Base-by-base conservation (phyloP, 2,888 invertebrate species). In the Bhutanitis thaidina region DNA sequence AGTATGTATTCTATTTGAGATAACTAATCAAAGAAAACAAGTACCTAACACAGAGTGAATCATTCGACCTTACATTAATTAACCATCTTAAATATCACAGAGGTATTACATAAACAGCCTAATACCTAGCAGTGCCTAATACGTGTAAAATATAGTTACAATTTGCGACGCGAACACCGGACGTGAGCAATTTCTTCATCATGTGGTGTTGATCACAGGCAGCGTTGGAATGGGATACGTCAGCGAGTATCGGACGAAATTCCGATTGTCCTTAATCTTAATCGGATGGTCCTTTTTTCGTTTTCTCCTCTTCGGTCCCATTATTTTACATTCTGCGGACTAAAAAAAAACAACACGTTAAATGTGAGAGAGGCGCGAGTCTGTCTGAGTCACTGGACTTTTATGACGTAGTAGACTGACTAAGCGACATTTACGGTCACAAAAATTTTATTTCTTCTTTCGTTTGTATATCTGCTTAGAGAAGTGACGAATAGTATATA, bases 81-180 rank as follows among this genome's bases (percentile, higher is more conserved):
- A 79, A 74, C 71, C 77, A 68, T 73, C 71, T 76, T 80, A 80
- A 77, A 84, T 85, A 85, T 85, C 84, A 85, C 84, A 85, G 85
- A 73, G 71, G 73, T 74, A 77, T 80, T 80, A 80, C 59, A 62
- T 61, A 62, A 61, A 58, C 55, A 59, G 55, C 41, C 57, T 57
- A 58, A 62, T 57, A 63, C 59, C 57, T 61, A 58, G 51, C 55
- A 58, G 54, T 50, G 53, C 53, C 36, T 52, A 55, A 48, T 52
- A 58, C 55, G 40, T 49, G 30, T 39, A 40, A 35, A 44, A 59
- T 63, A 64, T 69, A 69, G 64, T 69, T 71, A 79, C 67, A 70
- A 56, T 71, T 76, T 76, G 80, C 75, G 79, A 78, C 74, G 65
- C 65, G 64, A 71, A 74, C 78, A 80, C 84, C 84, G 85, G 86